Evolutionary conservation across 2,888 invertebrate genomes (phyloP).

Genomic region (Aphidius colemani): DNA sequence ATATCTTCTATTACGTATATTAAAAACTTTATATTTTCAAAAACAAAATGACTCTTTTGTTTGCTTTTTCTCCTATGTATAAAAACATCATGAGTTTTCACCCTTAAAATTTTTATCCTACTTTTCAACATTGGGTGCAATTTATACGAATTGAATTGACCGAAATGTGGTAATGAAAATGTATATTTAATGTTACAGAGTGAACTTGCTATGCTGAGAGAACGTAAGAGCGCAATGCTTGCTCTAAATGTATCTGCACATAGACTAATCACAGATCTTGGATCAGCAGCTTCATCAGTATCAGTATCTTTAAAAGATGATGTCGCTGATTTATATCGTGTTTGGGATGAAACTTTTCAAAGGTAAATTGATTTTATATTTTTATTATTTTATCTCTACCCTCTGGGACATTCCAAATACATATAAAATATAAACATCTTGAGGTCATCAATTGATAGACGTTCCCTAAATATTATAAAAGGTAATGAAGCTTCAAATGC

Average conservation of each 20-base stretch:
- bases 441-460: conserved; percentile 42
- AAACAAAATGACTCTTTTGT: background rate
- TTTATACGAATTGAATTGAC: conserved; percentile 54
- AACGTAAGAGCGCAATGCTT: conserved; percentile 63
- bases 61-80: background rate
- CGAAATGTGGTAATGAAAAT: conserved; percentile 39
- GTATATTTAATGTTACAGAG: conserved; percentile 63
- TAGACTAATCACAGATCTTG: conserved; percentile 64
- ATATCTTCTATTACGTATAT: no score
- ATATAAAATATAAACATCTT: conserved; percentile 24
- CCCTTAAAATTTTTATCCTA: background rate
- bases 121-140: conserved; percentile 27
- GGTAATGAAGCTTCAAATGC: conserved; percentile 57
- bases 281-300: conserved; percentile 60
- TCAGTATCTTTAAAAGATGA: conserved; percentile 67
- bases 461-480: conserved; percentile 58
- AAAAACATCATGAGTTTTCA: background rate
- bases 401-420: conserved; percentile 30
- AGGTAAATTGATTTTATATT: conserved; percentile 62
- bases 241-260: conserved; percentile 68
- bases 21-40: no score
- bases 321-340: conserved; percentile 69
- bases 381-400: conserved; percentile 15
- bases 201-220: conserved; percentile 67
- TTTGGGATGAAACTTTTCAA: conserved; percentile 74